Base-by-base conservation (phyloP, 2,888 invertebrate genomes). In the Scaeva pyrastri region DNA sequence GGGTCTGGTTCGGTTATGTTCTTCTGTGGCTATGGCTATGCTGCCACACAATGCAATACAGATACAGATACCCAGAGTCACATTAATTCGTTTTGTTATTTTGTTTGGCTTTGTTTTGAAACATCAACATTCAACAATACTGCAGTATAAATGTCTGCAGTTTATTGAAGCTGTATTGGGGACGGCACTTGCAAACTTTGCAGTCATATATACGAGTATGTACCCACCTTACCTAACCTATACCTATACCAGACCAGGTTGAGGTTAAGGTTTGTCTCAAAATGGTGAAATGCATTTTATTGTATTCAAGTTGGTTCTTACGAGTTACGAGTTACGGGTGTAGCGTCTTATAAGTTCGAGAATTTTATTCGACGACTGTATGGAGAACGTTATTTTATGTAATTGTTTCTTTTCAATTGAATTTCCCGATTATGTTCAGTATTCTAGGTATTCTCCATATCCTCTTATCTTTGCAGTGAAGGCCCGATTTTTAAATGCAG, bases 211-310 rank as follows among this genome's bases (percentile, higher is more conserved):
- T n/a, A n/a, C n/a, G n/a, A n/a, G n/a, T n/a, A n/a, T n/a, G n/a
- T n/a, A n/a, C n/a, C n/a, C n/a, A n/a, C n/a, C n/a, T n/a, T n/a
- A n/a, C n/a, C n/a, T n/a, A n/a, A n/a, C n/a, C n/a, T n/a, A n/a
- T n/a, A n/a, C n/a, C n/a, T n/a, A n/a, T n/a, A n/a, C n/a, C n/a
- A n/a, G n/a, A 52, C 23, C 52, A 19, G 50, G 68, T 52, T 52
- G 50, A 68, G 68, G 68, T 68, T 68, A 52, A 52, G 52, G 68
- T 68, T 52, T 52, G 68, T 52, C 68, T 68, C 50, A 68, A 68
- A 68, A 52, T 68, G 66, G 31, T n/a, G 26, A n/a, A 23, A 41
- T 19, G 16, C 36, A 11, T 62, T 43, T 62, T 16, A 23, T 10
- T 31, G 8, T 10, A 39, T 23, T 23, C 12, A 11, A 2, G 21